phyloP scores from a whole-genome alignment of 1,140 invertebrate genomes.

The Caerostris darwini region DNA sequence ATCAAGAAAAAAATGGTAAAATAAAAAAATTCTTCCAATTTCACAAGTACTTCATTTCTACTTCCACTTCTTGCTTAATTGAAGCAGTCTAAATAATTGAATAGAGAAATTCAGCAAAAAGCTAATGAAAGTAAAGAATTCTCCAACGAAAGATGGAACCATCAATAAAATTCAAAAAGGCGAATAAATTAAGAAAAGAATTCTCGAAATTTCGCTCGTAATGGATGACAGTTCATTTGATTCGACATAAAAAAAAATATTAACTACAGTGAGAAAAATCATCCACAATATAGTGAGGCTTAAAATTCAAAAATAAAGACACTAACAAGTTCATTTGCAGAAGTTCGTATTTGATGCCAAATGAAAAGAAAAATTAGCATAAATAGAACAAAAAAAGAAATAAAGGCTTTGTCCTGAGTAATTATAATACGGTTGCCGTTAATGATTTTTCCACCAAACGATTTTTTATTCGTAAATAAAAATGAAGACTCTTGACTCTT shows the following conservation, averaged over 20 bases:
- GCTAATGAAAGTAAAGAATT: too few relatives aligned
- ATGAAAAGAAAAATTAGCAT: background rate
- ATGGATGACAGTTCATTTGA: conserved; percentile 11
- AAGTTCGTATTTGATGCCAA: background rate
- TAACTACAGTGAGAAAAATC: background rate
- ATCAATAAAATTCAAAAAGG: background rate
- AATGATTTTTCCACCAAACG: background rate
- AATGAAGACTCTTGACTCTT: background rate
- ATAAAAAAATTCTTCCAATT: too few relatives aligned
- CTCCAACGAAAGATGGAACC: background rate
- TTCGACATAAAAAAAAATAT: background rate
- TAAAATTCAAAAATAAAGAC: background rate
- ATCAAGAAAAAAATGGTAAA: too few relatives aligned
- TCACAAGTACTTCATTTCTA: too few relatives aligned
- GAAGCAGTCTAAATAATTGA: too few relatives aligned
- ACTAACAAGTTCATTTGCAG: background rate
- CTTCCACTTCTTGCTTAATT: too few relatives aligned
- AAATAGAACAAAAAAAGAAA: background rate
- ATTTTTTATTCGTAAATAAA: background rate
- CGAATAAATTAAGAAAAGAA: background rate
- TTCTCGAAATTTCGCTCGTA: background rate
- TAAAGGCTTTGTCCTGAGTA: background rate
- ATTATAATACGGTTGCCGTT: conserved; percentile 27
- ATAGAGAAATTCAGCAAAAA: too few relatives aligned
- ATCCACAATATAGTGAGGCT: background rate